Evolutionary conservation across 2,113 vertebrate species (phyloP), one percentile per base, ranked within the genome.

Genomic region (Talpa occidentalis): DNA sequence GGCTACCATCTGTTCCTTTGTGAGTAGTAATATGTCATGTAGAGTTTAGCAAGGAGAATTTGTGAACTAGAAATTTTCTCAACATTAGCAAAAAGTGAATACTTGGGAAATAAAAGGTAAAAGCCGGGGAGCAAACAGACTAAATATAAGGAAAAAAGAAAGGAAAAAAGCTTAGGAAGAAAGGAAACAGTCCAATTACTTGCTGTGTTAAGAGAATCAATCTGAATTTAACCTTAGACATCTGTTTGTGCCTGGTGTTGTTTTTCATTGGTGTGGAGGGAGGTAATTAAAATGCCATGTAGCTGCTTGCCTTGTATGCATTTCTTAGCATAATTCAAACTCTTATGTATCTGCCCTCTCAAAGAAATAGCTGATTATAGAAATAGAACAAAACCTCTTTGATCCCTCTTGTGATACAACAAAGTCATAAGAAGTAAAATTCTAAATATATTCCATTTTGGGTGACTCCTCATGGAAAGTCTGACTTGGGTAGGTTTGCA

Each of bases 361-460:
- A 96, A 95, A 96, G 91, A 96, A 96, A 89, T 84, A 93, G 95
- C 92, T 97, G 96, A 97, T 96, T 96, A 95, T 77, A 94, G 95
- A 90, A 95, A 93, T 47, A 89, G 93, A 97, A 95, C 95, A 94
- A 97, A 97, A 94, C 86, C 77, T 82, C 88, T 96, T 90, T 97
- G 95, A 94, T 97, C 94, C 93, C 83, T 94, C 92, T 88, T 84
- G 72, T 83, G 90, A 95, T 95, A 95, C 37, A 69, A 80, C 69
- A 70, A 88, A 84, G 87, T 88, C 94, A 87, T 88, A 87, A 96
- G 95, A 96, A 95, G 90, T 47, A 91, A 70, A 96, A 96, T 82
- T 96, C 74, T 66, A 92, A 94, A 76, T 80, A 69, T 69, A 67
- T 70, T 89, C 76, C 95, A 69, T 87, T 80, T 80, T 82, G 24